These are phyloP conservation scores for Pocillopora meandrina DNA, from an alignment of 92 coral and sea anemone genomes.

Conservation along the genomic window DNA sequence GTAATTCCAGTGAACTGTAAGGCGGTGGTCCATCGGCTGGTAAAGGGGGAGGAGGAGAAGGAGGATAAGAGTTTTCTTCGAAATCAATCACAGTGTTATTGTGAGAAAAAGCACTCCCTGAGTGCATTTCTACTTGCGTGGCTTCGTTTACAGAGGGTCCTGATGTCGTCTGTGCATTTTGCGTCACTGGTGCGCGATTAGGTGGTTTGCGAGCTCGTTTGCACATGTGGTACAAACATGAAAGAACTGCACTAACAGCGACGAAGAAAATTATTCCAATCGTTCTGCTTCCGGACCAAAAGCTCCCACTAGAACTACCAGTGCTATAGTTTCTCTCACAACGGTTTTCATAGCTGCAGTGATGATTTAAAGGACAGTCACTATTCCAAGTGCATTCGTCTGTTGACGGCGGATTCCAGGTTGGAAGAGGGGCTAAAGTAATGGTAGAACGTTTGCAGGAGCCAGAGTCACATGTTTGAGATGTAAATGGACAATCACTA, in stretches of 20 bases:
- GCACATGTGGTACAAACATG: constrained; percentile 1
- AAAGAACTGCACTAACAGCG: no score
- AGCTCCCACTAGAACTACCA: no score
- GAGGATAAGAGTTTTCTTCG: background rate
- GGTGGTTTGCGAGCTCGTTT: constrained; percentile 11
- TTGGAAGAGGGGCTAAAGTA: no score
- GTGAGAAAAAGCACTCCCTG: background rate
- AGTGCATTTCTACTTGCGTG: background rate
- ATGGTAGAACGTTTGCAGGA: no score
- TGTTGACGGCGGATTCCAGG: no score
- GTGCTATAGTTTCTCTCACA: no score
- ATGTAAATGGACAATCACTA: background rate
- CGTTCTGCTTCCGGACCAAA: background rate
- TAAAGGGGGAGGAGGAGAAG: constrained; percentile 2
- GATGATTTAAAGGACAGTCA: no score
- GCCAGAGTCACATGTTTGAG: background rate
- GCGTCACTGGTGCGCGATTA: background rate
- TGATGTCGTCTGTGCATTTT: background rate
- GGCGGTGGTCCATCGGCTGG: constrained; percentile 57
- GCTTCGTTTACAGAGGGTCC: background rate
- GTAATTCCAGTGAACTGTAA: constrained; percentile 38
- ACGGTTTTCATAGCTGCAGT: no score
- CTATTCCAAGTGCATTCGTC: no score
- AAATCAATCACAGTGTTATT: constrained; percentile 14
- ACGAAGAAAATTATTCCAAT: background rate